phyloP scores from a whole-genome alignment of 2,888 invertebrate genomes.

The Plemyria rubiginata region DNA sequence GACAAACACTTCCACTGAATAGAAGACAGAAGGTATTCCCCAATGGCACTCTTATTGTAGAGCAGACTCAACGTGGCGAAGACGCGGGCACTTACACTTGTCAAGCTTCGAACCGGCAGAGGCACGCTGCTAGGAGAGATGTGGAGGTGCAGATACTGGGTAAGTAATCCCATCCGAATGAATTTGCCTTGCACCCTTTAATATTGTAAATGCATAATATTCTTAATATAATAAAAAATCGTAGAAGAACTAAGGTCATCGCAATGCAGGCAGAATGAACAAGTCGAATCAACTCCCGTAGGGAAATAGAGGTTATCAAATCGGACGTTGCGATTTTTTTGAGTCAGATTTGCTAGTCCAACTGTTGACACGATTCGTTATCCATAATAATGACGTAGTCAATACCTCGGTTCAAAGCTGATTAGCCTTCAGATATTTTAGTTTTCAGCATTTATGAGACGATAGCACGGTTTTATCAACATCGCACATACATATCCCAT shows the following conservation, averaged over 20 bases:
- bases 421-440: background rate
- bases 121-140: constrained; percentile 90
- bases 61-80: constrained; percentile 92
- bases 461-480: constrained; percentile 7
- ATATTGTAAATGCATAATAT: too few species aligned
- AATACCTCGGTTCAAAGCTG: too few species aligned
- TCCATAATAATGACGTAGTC: too few species aligned
- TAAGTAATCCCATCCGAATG: constrained; percentile 54
- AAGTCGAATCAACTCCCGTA: too few species aligned
- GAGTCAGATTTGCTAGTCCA: too few species aligned
- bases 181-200: too few species aligned
- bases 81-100: constrained; percentile 97
- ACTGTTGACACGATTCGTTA: too few species aligned
- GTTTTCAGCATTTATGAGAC: background rate
- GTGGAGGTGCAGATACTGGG: constrained; percentile 91
- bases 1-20: constrained; percentile 93
- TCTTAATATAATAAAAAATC: too few species aligned
- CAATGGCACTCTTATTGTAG: constrained; percentile 94
- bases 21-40: constrained; percentile 93
- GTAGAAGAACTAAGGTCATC: too few species aligned
- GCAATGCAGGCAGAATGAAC: too few species aligned
- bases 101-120: constrained; percentile 93
- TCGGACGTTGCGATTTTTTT: too few species aligned
- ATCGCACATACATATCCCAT: constrained; percentile 5
- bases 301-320: too few species aligned